Conservation (phyloP, 2,797 vertebrate genomes). For the Sciurus carolinensis region DNA sequence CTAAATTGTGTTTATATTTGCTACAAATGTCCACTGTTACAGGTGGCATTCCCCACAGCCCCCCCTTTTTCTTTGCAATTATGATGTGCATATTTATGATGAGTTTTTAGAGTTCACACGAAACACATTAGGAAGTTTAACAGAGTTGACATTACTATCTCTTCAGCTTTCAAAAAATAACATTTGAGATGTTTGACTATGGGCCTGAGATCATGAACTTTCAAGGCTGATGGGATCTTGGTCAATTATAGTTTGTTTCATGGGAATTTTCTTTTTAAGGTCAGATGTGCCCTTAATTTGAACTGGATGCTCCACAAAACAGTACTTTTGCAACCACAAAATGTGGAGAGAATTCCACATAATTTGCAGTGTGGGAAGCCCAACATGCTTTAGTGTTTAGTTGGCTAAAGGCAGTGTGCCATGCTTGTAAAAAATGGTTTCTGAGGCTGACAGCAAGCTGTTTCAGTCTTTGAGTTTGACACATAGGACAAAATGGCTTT, state of each 20-base stretch:
- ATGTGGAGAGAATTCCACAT: slow-evolving; percentile 79
- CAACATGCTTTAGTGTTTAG: slow-evolving; percentile 68
- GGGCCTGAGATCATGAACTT: slow-evolving; percentile 11
- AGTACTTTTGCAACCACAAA: slow-evolving; percentile 76
- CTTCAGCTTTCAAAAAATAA: slow-evolving; percentile 27
- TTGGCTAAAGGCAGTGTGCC: slow-evolving; percentile 71
- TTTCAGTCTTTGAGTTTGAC: slow-evolving; percentile 71
- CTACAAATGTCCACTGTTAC: background rate
- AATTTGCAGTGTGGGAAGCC: slow-evolving; percentile 81
- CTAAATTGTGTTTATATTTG: slow-evolving; percentile 24
- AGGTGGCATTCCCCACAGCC: background rate
- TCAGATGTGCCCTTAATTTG: slow-evolving; percentile 63
- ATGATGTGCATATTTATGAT: background rate
- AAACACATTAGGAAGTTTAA: slow-evolving; percentile 35
- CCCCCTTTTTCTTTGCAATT: background rate
- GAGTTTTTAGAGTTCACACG: slow-evolving; percentile 62
- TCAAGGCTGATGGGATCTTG: slow-evolving; percentile 37
- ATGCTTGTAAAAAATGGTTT: slow-evolving; percentile 74
- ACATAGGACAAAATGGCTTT: slow-evolving; percentile 64
- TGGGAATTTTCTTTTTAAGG: slow-evolving; percentile 71
- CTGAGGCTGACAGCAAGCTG: slow-evolving; percentile 70
- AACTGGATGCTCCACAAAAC: slow-evolving; percentile 69
- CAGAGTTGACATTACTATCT: slow-evolving; percentile 15
- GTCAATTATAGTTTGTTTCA: slow-evolving; percentile 67
- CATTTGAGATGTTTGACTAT: slow-evolving; percentile 59